Evolutionary conservation across 2,113 vertebrate genomes (phyloP).

Genomic region (Paracyprichromis sp.): DNA sequence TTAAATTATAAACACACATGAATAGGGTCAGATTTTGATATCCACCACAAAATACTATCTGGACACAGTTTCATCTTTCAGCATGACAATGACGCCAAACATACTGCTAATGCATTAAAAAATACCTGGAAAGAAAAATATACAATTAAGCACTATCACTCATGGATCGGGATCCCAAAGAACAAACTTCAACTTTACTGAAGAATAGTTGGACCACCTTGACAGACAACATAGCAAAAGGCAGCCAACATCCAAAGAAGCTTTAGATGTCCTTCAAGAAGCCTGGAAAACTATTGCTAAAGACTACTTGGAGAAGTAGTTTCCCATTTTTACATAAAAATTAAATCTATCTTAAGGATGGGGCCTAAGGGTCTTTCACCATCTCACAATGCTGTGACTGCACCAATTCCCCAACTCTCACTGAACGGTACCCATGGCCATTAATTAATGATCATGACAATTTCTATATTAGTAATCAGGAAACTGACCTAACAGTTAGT

Average conservation of each 20-base stretch:
- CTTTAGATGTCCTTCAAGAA: neutral
- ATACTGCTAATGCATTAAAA: neutral
- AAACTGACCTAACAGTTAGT: neutral
- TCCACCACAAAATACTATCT: neutral
- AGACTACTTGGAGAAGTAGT: neutral
- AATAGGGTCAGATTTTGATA: neutral
- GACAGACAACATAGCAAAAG: neutral
- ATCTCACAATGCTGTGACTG: neutral
- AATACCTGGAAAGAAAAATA: neutral
- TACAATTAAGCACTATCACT: neutral
- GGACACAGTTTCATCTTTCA: neutral
- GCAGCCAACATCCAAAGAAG: neutral
- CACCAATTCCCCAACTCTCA: neutral
- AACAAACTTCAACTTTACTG: neutral
- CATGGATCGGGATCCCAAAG: neutral
- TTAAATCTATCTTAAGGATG: neutral
- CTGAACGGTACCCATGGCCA: neutral
- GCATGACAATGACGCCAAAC: neutral
- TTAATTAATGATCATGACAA: neutral
- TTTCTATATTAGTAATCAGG: neutral
- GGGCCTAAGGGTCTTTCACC: neutral
- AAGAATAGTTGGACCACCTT: neutral
- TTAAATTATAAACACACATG: neutral
- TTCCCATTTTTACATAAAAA: neutral
- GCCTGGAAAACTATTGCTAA: neutral